Evolutionary conservation across 2,113 vertebrate species (phyloP), one percentile per base, ranked within the genome.

Genomic region (Gracilinanus agilis): DNA sequence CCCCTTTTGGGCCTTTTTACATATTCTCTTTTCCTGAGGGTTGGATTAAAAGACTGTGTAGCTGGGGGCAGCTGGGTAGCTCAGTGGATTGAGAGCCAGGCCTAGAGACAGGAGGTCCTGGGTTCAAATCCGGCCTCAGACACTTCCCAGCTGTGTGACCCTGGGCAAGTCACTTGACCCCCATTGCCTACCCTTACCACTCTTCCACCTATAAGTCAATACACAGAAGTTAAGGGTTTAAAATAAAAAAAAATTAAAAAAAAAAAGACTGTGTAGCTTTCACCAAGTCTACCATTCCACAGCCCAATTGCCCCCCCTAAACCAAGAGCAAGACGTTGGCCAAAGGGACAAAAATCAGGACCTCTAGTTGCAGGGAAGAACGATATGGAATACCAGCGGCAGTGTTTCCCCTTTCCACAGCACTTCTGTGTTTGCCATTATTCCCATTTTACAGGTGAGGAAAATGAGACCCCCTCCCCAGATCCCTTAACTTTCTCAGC

Each of bases 251-350:
- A n/a, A n/a, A n/a, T n/a, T n/a, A n/a, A n/a, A n/a, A n/a, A n/a
- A n/a, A n/a, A n/a, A n/a, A n/a, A n/a, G n/a, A n/a, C n/a, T n/a
- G 10, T 29, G 25, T 44, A n/a, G 11, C 88, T 25, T 97, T 91
- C 44, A 53, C 25, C 54, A 94, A 88, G 75, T 61, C 67, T 75
- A 61, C 5, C 91, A 11, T 90, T 96, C 56, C 93, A 11, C 67
- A 90, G 29, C 90, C 44, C 92, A 95, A 67, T 93, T 94, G 92
- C 44, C 67, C 92, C 53, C 92, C 95, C 53, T 96, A 56, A 88
- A n/a, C 29, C 61, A 75, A n/a, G 13, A 16, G n/a, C 13, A 75
- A 75, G 61, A 13, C 61, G 13, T n/a, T 75, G 61, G 4, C 61
- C 61, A 12, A 75, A 75, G 13, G 61, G 61, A 1, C 34, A 75